Conservation (phyloP, 2,113 vertebrate genomes). For the Melanostigma gelatinosum region DNA sequence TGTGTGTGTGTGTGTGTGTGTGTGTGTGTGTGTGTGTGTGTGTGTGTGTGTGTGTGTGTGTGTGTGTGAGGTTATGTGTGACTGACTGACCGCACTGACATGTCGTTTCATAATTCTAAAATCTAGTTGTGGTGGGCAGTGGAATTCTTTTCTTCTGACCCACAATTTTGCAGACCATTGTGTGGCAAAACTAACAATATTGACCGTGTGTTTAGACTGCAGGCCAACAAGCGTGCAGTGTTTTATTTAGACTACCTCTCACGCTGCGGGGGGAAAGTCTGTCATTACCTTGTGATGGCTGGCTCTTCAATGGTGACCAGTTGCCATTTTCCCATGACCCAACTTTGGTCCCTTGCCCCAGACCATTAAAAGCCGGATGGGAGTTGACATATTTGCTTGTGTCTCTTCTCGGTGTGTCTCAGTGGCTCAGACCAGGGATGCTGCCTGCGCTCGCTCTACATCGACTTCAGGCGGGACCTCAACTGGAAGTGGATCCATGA, state of each 20-base stretch:
- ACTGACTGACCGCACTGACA: constrained; percentile 29
- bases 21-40: constrained; percentile 5
- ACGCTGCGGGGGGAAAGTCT: constrained; percentile 60
- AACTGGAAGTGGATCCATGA: constrained; percentile 90
- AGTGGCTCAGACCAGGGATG: constrained; percentile 83
- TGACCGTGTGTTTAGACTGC: constrained; percentile 73
- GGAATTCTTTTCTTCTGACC: constrained; percentile 42
- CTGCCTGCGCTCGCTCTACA: constrained; percentile 86
- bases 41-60: neutral
- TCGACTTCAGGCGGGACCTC: constrained; percentile 87
- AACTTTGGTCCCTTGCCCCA: constrained; percentile 13
- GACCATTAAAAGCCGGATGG: constrained; percentile 24
- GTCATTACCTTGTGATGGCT: constrained; percentile 58
- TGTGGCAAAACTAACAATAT: constrained; percentile 51
- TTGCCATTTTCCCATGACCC: constrained; percentile 71
- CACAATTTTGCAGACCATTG: constrained; percentile 51
- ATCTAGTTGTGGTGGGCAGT: constrained; percentile 30
- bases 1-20: constrained; percentile 6
- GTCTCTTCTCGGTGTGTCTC: constrained; percentile 41
- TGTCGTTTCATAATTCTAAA: constrained; percentile 41
- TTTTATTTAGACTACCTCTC: constrained; percentile 74
- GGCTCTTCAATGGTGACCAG: constrained; percentile 50
- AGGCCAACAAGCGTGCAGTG: constrained; percentile 38
- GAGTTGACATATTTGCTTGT: constrained; percentile 36
- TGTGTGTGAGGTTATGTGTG: constrained; percentile 9